These are phyloP conservation scores for Romanogobio albipinnatus DNA, from an alignment of 2,113 vertebrate genomes.

Conservation along the genomic window DNA sequence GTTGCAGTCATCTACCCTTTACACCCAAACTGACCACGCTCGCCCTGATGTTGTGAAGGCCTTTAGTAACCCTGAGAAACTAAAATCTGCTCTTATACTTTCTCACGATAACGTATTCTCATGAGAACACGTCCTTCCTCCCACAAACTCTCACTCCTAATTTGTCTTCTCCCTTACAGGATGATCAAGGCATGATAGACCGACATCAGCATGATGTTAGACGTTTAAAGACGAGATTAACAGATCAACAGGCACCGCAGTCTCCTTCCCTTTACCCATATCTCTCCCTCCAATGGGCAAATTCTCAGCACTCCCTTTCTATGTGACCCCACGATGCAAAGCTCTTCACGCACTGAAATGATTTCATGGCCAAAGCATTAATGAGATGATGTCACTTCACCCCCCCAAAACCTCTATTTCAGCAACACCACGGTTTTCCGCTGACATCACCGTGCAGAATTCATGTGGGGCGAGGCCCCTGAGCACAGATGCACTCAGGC, in stretches of 20 bases:
- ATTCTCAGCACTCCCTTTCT: background rate
- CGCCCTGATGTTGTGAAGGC: conserved; percentile 16
- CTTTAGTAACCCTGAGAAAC: conserved; percentile 18
- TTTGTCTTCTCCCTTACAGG: conserved; percentile 18
- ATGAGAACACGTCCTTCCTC: background rate
- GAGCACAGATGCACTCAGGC: conserved; percentile 5
- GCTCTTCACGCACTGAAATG: conserved; percentile 24
- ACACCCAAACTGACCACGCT: conserved; percentile 17
- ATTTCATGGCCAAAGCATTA: conserved; percentile 40
- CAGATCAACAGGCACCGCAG: background rate
- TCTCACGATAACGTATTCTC: conserved; percentile 40
- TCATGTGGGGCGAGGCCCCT: conserved; percentile 26
- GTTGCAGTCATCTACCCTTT: conserved; percentile 3
- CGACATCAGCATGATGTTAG: background rate
- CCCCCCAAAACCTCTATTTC: background rate
- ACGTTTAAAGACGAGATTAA: background rate
- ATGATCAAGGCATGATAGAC: conserved; percentile 34
- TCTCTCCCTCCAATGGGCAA: background rate
- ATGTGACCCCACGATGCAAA: conserved; percentile 11
- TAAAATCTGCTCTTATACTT: background rate
- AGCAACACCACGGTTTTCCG: background rate
- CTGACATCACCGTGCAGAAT: conserved; percentile 51
- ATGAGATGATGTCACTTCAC: conserved; percentile 37
- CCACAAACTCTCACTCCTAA: conserved; percentile 9
- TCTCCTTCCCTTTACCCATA: background rate